These are phyloP conservation scores for Potamarius usumacintae DNA, from an alignment of 2,113 vertebrate genomes.

Conservation along the genomic window DNA sequence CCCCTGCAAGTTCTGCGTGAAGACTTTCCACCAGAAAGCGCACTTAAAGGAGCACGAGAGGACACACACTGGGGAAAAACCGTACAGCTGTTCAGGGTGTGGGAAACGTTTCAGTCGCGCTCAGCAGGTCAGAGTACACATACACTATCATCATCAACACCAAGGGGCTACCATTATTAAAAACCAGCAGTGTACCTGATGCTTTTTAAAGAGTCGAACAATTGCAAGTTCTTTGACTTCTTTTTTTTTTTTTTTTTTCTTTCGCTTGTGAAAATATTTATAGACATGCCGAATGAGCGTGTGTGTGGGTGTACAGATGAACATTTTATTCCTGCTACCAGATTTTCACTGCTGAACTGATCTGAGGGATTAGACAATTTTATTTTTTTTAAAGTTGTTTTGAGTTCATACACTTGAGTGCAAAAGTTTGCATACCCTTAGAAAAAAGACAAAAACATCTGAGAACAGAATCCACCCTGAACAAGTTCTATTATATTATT, in stretches of 20 bases:
- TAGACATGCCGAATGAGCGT: background rate
- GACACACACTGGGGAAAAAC: constrained; percentile 43
- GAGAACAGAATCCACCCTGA: background rate
- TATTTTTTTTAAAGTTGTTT: background rate
- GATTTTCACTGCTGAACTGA: background rate
- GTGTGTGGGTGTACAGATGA: background rate
- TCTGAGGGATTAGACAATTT: background rate
- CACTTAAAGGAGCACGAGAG: constrained; percentile 39
- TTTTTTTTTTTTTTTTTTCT: too few relatives aligned
- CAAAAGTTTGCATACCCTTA: background rate
- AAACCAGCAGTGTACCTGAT: constrained; percentile 20
- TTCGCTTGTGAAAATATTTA: background rate
- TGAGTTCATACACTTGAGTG: background rate
- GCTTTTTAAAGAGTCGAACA: background rate
- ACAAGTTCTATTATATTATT: background rate
- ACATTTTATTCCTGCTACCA: background rate
- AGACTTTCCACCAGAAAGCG: constrained; percentile 44
- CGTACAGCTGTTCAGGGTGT: constrained; percentile 36
- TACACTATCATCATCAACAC: constrained; percentile 37
- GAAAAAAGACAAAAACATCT: background rate
- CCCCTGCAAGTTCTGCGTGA: constrained; percentile 41
- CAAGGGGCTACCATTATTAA: constrained; percentile 32
- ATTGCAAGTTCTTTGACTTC: background rate
- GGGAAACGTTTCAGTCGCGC: constrained; percentile 37
- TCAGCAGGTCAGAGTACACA: constrained; percentile 41